phyloP scores from a whole-genome alignment of 23 tunicate genomes.

The Styela clava region DNA sequence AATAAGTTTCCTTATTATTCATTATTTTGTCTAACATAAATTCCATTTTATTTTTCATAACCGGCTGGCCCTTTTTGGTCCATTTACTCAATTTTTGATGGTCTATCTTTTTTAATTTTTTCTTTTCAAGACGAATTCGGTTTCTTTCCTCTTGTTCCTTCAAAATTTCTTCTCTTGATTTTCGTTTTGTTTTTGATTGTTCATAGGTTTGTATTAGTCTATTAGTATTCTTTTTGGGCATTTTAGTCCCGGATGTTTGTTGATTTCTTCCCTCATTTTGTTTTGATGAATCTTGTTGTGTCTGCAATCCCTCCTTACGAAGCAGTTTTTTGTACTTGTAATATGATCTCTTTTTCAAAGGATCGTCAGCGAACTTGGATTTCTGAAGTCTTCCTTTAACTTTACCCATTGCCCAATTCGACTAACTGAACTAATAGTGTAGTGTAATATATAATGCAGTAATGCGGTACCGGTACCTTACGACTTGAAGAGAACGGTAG shows the following conservation, averaged over 20 bases:
- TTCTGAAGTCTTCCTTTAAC: too few species aligned
- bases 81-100: conserved; percentile 47
- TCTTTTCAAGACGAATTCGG: conserved; percentile 24
- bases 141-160: conserved; percentile 32
- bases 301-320: conserved; percentile 15
- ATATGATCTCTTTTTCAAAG: neutral
- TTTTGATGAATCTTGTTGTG: neutral
- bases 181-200: neutral
- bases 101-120: conserved; percentile 17
- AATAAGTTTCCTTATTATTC: conserved; percentile 44
- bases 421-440: too few species aligned
- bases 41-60: conserved; percentile 67
- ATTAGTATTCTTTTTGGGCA: neutral
- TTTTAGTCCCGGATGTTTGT: neutral
- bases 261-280: neutral
- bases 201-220: conserved; percentile 2
- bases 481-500: too few species aligned
- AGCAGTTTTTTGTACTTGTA: conserved; percentile 20
- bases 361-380: neutral
- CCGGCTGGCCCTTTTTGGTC: conserved; percentile 80
- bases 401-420: too few species aligned
- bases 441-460: too few species aligned
- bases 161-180: neutral
- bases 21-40: conserved; percentile 56
- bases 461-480: too few species aligned